Evolutionary conservation across 2,888 invertebrate species (phyloP).

Genomic region (Sesamia inferens): DNA sequence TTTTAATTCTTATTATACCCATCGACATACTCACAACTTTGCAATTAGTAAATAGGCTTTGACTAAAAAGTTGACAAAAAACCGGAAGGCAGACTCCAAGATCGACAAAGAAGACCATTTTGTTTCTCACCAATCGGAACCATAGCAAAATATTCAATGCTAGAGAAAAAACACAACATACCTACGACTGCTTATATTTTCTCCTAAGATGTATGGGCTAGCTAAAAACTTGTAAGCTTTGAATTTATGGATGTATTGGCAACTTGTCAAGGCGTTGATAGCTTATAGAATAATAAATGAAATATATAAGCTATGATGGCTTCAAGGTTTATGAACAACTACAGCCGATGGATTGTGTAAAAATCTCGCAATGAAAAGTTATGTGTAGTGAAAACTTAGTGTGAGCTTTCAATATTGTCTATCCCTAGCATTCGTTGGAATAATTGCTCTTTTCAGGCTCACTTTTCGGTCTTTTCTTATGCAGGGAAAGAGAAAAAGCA

Average conservation of each 20-base stretch:
- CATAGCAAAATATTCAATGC: neutral
- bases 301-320: neutral
- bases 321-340: neutral
- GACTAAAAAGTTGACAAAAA: neutral
- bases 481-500: too few relatives aligned
- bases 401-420: too few relatives aligned
- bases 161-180: constrained; percentile 3
- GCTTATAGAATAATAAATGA: constrained; percentile 16
- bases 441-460: too few relatives aligned
- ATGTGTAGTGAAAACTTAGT: too few relatives aligned
- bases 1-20: neutral
- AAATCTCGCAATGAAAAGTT: too few relatives aligned
- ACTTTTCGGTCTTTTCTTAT: too few relatives aligned
- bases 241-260: constrained; percentile 9
- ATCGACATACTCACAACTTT: neutral
- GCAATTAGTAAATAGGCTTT: neutral
- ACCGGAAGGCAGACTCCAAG: neutral
- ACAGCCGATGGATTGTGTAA: too few relatives aligned
- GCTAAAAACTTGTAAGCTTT: constrained; percentile 40
- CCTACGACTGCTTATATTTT: neutral
- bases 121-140: neutral
- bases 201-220: constrained; percentile 1
- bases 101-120: neutral
- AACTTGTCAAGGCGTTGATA: constrained; percentile 24
- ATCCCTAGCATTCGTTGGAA: too few relatives aligned